Conservation (phyloP, 2,888 invertebrate genomes). For the Himalopsyche japonica region DNA sequence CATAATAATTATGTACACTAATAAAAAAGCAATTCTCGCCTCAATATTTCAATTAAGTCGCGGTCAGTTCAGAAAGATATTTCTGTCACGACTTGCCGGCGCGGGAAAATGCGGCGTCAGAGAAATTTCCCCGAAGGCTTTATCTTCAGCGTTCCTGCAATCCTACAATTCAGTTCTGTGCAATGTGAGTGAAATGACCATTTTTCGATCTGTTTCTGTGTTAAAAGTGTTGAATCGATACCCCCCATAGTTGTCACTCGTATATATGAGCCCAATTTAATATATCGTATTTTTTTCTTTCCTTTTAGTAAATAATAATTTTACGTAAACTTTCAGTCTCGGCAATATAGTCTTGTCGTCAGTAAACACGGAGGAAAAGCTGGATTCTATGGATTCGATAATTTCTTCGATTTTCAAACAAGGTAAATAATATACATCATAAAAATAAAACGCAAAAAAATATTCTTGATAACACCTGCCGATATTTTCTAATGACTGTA, state of each 20-base stretch:
- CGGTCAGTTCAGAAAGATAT: neutral
- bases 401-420: conserved; percentile 16
- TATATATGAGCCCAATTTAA: neutral
- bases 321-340: conserved; percentile 18
- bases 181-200: conserved; percentile 8
- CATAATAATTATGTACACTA: conserved; percentile 12
- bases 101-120: conserved; percentile 2
- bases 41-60: neutral
- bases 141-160: conserved; percentile 9
- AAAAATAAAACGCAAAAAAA: neutral
- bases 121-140: neutral
- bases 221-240: neutral
- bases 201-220: conserved; percentile 1
- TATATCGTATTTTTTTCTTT: neutral
- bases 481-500: neutral
- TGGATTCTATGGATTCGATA: conserved; percentile 35
- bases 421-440: conserved; percentile 16
- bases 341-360: conserved; percentile 3
- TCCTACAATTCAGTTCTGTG: neutral
- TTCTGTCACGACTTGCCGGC: neutral
- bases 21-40: conserved; percentile 8
- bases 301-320: neutral
- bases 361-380: conserved; percentile 24
- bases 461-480: conserved; percentile 10
- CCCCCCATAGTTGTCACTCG: neutral